Base-by-base conservation (phyloP, 2,888 invertebrate genomes). In the Napeogenes sylphis region DNA sequence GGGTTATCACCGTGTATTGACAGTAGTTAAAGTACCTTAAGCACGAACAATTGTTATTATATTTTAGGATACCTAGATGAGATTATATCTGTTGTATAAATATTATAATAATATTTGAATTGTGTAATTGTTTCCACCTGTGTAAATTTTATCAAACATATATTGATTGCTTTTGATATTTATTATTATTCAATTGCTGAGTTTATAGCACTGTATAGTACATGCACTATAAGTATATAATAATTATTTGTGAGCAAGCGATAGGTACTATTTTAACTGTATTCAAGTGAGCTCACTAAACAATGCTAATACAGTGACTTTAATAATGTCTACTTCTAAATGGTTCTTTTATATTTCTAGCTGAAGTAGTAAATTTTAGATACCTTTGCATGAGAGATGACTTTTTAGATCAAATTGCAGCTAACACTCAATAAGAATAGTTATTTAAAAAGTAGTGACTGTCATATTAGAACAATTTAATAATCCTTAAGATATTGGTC, bases 1-100 rank as follows among this genome's bases (percentile, higher is more conserved):
- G 85, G 87, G 84, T 87, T 84, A 85, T 87, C 90, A 90, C 90
- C 85, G 84, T 84, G 82, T 85, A 82, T 82, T 83, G 79, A 82
- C 74, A 80, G 83, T 88, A 87, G 85, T 82, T 80, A 77, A 81
- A 75, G 82, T 85, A 72, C 79, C 84, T 78, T 80, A 69, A 85
- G 87, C 87, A 89, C 88, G 82, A 83, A 75, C 75, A 76, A 81
- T 78, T 79, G 76, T 77, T 76, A 75, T 76, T 59, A 47, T 66
- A 58, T 66, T 62, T 59, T 61, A 62, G 57, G 55, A 59, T 38
- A 47, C n/a, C 21, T 47, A 47, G 5, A 38, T 4, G 47, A 47
- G 21, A 14, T 6, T 21, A 8, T 54, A 30, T 33, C 55, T 54
- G 45, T 13, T 4, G 21, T 21, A 21, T 21, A 21, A 21, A 21